Evolutionary conservation across 1,140 invertebrate genomes (phyloP).

Genomic region (Lasioglossum baleicum): DNA sequence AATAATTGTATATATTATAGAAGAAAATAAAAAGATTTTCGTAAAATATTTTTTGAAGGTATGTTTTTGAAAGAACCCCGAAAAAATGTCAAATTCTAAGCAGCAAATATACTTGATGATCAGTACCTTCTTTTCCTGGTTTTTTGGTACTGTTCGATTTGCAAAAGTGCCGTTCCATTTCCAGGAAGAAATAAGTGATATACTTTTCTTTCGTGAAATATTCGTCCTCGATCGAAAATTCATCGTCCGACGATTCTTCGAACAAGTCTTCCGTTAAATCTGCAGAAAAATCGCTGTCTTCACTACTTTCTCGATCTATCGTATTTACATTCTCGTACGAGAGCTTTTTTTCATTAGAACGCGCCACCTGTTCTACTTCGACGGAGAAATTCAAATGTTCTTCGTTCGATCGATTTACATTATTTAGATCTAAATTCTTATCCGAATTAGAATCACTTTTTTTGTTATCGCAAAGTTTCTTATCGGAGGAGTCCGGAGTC

Average conservation of each 20-base stretch:
- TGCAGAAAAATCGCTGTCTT: slow-evolving; percentile 72
- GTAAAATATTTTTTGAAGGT: no score
- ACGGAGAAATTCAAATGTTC: neutral
- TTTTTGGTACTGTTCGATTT: slow-evolving; percentile 53
- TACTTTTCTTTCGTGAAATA: slow-evolving; percentile 77
- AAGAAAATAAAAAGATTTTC: no score
- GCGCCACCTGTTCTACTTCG: slow-evolving; percentile 1
- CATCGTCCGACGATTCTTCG: slow-evolving; percentile 65
- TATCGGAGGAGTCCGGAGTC: neutral
- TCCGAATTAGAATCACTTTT: slow-evolving; percentile 45
- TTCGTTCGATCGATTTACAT: neutral
- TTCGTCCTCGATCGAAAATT: slow-evolving; percentile 63
- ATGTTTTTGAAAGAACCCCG: slow-evolving; percentile 46
- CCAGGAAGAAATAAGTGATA: slow-evolving; percentile 74
- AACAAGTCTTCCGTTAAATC: slow-evolving; percentile 69
- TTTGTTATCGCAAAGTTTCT: neutral
- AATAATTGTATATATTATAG: no score
- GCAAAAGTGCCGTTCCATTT: slow-evolving; percentile 74
- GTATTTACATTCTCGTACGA: slow-evolving; percentile 51
- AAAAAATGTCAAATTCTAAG: slow-evolving; percentile 54
- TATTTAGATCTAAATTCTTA: slow-evolving; percentile 47
- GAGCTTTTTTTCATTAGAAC: slow-evolving; percentile 11
- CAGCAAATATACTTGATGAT: slow-evolving; percentile 43
- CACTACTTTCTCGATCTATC: slow-evolving; percentile 60
- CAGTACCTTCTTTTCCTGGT: slow-evolving; percentile 66